Evolutionary conservation across 1,140 invertebrate species (phyloP).

Genomic region (Meloidogyne floridensis): DNA sequence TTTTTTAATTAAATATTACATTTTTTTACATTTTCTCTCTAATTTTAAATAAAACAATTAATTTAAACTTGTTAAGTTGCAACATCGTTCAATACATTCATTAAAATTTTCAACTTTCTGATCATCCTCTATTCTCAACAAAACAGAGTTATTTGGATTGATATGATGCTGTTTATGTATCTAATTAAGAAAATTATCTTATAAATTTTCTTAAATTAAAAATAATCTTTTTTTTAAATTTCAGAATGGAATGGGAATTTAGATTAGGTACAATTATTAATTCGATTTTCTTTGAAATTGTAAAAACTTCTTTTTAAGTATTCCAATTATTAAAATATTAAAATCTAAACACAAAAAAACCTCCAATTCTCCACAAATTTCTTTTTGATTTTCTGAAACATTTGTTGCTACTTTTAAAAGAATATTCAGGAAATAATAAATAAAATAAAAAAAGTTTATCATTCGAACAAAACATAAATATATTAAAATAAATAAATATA

Average conservation of each 20-base stretch:
- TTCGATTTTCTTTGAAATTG: too few relatives aligned
- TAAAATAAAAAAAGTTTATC: constrained; percentile 1
- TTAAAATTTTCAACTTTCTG: background rate
- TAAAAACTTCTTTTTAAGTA: too few relatives aligned
- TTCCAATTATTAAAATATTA: too few relatives aligned
- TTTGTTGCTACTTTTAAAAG: background rate
- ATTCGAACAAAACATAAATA: background rate
- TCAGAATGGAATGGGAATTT: too few relatives aligned
- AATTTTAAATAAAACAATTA: background rate
- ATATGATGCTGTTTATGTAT: background rate
- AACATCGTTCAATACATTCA: background rate
- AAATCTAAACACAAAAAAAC: background rate
- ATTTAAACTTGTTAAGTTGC: background rate
- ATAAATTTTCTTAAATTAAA: too few relatives aligned
- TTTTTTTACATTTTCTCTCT: too few relatives aligned
- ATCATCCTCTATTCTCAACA: background rate
- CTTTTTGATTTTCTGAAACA: background rate
- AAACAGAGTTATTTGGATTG: background rate
- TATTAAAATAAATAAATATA: background rate
- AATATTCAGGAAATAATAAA: constrained; percentile 2
- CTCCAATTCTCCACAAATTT: background rate
- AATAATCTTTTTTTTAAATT: too few relatives aligned
- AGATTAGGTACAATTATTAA: too few relatives aligned
- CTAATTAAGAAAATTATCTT: background rate
- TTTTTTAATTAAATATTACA: too few relatives aligned